A percentile compares a stretch with the other conserved stretches of the same genome.
phyloP scores from a whole-genome alignment of 2,113 vertebrate genomes.

The Sceloporus tristichus region DNA sequence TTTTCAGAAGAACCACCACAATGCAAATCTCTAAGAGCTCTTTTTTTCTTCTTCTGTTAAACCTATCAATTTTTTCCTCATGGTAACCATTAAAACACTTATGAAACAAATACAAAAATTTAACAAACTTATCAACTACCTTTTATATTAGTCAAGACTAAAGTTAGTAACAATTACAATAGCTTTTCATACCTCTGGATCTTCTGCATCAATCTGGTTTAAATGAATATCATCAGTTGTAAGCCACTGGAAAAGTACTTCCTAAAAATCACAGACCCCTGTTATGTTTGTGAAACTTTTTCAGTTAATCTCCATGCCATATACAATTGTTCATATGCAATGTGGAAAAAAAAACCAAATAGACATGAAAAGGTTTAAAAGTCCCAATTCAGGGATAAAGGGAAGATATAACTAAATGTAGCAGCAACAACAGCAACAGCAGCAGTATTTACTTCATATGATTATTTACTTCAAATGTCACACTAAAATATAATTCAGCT shows the following conservation, averaged over 20 bases:
- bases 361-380: too few relatives aligned
- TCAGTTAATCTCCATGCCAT: background rate
- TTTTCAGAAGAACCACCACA: background rate
- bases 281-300: background rate
- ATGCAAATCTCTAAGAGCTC: background rate
- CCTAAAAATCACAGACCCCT: slow-evolving; percentile 76
- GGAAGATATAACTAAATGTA: too few relatives aligned
- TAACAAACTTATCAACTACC: background rate
- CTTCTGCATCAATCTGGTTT: slow-evolving; percentile 94
- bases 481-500: too few relatives aligned
- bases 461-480: too few relatives aligned
- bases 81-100: background rate
- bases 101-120: background rate
- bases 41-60: background rate
- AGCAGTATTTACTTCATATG: too few relatives aligned
- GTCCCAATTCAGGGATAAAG: too few relatives aligned
- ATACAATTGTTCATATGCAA: background rate
- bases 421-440: too few relatives aligned
- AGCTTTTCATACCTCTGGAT: slow-evolving; percentile 89
- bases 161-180: background rate
- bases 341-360: background rate
- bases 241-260: slow-evolving; percentile 97
- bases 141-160: background rate
- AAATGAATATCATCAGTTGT: slow-evolving; percentile 90
- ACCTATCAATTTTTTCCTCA: background rate